Base-by-base conservation (phyloP, 2,888 invertebrate genomes). In the Andrena marginata region DNA sequence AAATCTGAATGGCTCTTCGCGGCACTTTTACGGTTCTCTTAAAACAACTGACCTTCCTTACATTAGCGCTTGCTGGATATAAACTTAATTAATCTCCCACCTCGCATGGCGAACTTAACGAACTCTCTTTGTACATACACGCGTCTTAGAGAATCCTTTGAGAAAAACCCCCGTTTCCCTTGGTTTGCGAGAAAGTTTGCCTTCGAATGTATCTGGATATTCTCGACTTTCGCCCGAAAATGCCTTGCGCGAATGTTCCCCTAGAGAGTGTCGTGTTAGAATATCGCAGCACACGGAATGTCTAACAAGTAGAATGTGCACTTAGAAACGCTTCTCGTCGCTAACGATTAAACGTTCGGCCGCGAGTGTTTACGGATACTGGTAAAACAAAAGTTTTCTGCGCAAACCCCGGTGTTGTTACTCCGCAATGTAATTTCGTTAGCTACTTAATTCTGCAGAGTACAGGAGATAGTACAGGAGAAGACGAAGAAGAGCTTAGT, bases 381-480 rank as follows among this genome's bases (percentile, higher is more conserved):
- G 72, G 86, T 73, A 86, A 86, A 42, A 13, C 2, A 42, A 42
- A 63, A 72, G 80, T 80, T 80, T 80, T 80, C 54, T 76, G 83
- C 42, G 68, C 78, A 74, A 76, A 60, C 13, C 63, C 63, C 71
- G 56, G 56, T 56, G 54, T 67, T 76, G 31, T 72, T 77, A 63
- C 68, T 68, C 75, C 72, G 72, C 82, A 85, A 77, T 81, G 85
- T 85, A 85, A 85, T 85, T 82, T 77, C 82, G 79, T 85, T 82
- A 85, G 80, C 79, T 31, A 85, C 85, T 86, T 85, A 87, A 89
- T 87, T 88, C 89, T 92, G 65, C 92, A 95, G 95, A 95, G 95
- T 83, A 95, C 95, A 77, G 95, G 95, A 80, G 95, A 95, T 92
- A 95, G 95, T 90, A 95, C 95, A 80, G 95, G 95, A 63, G 95